Evolutionary conservation across 2,888 invertebrate genomes (phyloP).

Genomic region (Heliconius charithonia): DNA sequence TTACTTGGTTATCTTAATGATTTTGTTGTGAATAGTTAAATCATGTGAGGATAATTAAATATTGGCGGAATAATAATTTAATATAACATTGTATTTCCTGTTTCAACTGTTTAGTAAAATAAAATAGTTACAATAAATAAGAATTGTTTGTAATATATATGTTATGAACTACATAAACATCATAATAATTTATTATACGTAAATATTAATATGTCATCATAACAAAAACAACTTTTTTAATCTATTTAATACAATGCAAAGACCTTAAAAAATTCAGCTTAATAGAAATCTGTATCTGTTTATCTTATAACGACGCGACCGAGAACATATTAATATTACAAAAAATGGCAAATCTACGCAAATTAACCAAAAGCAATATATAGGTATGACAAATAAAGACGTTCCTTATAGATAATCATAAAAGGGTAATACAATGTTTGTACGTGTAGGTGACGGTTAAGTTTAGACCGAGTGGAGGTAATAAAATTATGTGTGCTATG

Average conservation of each 20-base stretch:
- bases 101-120: neutral
- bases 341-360: neutral
- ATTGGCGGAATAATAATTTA: slow-evolving; percentile 30
- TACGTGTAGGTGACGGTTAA: slow-evolving; percentile 43
- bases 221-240: no score
- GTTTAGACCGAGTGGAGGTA: slow-evolving; percentile 32
- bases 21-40: slow-evolving; percentile 40
- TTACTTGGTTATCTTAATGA: slow-evolving; percentile 33
- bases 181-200: no score
- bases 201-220: no score
- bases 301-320: neutral
- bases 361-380: neutral
- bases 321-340: neutral
- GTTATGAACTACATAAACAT: no score
- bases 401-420: slow-evolving; percentile 37
- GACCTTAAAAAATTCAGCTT: neutral
- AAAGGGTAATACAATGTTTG: slow-evolving; percentile 47
- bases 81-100: slow-evolving; percentile 34
- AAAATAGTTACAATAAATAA: neutral
- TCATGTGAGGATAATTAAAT: slow-evolving; percentile 36
- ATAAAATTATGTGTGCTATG: slow-evolving; percentile 41
- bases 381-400: slow-evolving; percentile 15
- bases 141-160: neutral
- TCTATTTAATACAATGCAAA: neutral
- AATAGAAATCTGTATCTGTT: neutral